phyloP scores from a whole-genome alignment of 2,113 vertebrate species.

The Phodopus roborovskii region DNA sequence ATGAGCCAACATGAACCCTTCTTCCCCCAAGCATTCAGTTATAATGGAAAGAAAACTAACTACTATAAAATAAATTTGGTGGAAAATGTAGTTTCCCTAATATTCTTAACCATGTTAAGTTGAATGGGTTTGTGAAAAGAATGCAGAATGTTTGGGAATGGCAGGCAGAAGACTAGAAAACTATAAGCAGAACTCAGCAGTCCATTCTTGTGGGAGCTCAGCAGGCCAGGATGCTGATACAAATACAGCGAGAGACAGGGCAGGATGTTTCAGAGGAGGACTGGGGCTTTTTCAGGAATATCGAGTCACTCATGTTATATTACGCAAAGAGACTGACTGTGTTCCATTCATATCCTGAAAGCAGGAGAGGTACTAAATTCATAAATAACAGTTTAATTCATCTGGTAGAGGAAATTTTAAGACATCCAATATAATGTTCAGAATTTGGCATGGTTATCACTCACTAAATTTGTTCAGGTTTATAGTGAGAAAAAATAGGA shows the following conservation, averaged over 20 bases:
- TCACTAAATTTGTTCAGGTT: neutral
- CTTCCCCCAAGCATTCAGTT: neutral
- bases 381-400: neutral
- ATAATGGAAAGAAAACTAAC: neutral
- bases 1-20: neutral
- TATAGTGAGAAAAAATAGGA: neutral
- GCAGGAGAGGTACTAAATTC: neutral
- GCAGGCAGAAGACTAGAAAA: neutral
- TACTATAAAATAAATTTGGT: neutral
- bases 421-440: neutral
- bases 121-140: neutral
- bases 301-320: neutral
- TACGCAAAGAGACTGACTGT: neutral
- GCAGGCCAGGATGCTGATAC: neutral
- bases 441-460: neutral
- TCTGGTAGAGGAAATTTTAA: neutral
- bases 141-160: neutral
- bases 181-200: neutral
- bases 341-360: neutral
- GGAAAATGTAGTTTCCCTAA: neutral
- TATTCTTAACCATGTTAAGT: neutral
- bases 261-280: neutral
- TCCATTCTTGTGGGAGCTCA: neutral
- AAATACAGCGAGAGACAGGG: neutral
- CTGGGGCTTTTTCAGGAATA: neutral